phyloP scores from a whole-genome alignment of 2,888 invertebrate genomes.

The Ctena decussata region DNA sequence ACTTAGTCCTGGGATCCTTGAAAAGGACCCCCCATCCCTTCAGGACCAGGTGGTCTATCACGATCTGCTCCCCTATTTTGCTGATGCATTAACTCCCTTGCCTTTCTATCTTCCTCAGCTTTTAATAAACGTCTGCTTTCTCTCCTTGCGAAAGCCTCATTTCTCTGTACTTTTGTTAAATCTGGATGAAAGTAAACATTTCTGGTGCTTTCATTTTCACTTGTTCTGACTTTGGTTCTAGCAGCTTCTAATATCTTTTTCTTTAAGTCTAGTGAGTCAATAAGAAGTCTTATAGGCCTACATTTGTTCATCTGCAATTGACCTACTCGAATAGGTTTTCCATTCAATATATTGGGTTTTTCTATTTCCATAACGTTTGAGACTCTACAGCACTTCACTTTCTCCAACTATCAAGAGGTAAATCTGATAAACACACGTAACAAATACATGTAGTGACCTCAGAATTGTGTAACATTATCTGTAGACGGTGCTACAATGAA shows the following conservation, averaged over 20 bases:
- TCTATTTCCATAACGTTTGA: neutral
- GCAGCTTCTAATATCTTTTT: neutral
- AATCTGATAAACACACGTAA: too few species aligned
- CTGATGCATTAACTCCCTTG: too few species aligned
- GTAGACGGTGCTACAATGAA: too few species aligned
- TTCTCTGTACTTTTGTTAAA: slow-evolving; percentile 1
- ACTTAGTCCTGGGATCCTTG: too few species aligned
- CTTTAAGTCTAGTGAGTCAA: neutral
- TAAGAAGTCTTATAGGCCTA: neutral
- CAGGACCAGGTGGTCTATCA: too few species aligned
- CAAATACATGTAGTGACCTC: too few species aligned
- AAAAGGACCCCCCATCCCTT: too few species aligned
- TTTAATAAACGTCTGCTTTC: neutral
- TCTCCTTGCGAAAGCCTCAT: neutral
- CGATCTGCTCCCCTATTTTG: too few species aligned
- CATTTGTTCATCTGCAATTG: neutral
- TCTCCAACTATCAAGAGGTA: too few species aligned
- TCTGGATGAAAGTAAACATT: neutral
- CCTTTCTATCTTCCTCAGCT: too few species aligned
- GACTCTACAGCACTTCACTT: too few species aligned
- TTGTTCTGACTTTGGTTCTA: neutral
- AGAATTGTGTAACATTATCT: too few species aligned
- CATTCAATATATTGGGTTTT: neutral
- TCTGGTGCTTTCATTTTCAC: neutral
- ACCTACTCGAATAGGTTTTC: neutral